Evolutionary conservation across 2,797 vertebrate species (phyloP), one percentile per base, ranked within the genome.

Genomic region (Liparis tanakae): DNA sequence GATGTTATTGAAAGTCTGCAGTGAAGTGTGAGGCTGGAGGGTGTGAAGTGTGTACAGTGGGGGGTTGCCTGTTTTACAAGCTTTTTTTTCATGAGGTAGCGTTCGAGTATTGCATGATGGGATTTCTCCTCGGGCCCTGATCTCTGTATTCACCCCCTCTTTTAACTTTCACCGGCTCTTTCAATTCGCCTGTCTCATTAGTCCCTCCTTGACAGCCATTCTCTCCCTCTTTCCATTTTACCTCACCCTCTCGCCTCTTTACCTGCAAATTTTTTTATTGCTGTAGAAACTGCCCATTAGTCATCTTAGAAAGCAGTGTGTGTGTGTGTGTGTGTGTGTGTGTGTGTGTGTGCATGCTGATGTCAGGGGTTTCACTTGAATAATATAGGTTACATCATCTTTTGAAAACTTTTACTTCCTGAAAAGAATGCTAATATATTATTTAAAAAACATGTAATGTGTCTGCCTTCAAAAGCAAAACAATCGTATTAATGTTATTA

Each of bases 281-380:
- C 78, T 63, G 63, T 61, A 61, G 79, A 68, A 83, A 80, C 79
- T 74, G 76, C 22, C 83, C 80, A 84, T 90, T 83, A 86, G 77
- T 88, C 85, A 80, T 66, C 17, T 43, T 9, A 53, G 58, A 74
- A 69, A 78, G 62, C 58, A 51, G 43, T 53, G 44, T 22, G 39
- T 30, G 25, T 30, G 25, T 30, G 25, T 30, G 25, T 30, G 25
- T 30, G 43, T 53, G 44, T 22, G 25, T 30, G 25, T 30, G 25
- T 30, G 25, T 30, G 43, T 53, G 44, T 22, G 39, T 70, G 59
- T 48, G 12, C 63, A 37, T 0, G 53, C 55, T 72, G 67, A 62
- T 83, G 72, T 86, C 58, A 73, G 68, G 51, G 20, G 2, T 61
- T 81, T 76, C 14, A 43, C 65, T 61, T 36, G 13, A 64, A 46